Evolutionary conservation across 2,113 vertebrate species (phyloP).

Genomic region (Taurulus bubalis): DNA sequence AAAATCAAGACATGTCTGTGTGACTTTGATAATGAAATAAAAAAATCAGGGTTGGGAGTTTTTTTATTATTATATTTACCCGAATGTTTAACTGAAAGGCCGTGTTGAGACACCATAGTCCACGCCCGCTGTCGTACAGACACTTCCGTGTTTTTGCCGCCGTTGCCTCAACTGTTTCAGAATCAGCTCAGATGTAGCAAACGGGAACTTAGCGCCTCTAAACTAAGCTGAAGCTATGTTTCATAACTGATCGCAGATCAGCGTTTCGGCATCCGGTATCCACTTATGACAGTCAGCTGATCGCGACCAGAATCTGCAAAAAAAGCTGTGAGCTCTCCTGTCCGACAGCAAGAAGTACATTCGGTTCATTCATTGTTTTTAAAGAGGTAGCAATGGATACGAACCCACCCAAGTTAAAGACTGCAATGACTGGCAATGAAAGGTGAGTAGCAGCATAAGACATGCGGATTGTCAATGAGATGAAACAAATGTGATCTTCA

Average conservation of each 20-base stretch:
- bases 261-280: constrained; percentile 38
- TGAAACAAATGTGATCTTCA: background rate
- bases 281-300: constrained; percentile 76
- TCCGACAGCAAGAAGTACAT: background rate
- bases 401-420: constrained; percentile 73
- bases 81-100: no score
- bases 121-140: background rate
- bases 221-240: constrained; percentile 42
- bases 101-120: background rate
- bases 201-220: background rate
- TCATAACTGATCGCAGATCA: constrained; percentile 41
- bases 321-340: background rate
- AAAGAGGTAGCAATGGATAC: constrained; percentile 62
- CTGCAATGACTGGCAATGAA: constrained; percentile 56
- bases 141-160: constrained; percentile 60
- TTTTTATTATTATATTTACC: no score
- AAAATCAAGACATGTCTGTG: background rate
- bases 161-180: constrained; percentile 18
- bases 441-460: constrained; percentile 67
- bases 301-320: background rate
- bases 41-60: no score
- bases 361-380: background rate
- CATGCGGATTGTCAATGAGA: background rate
- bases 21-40: no score
- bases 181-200: constrained; percentile 16